Evolutionary conservation across 2,113 vertebrate species (phyloP), one percentile per base, ranked within the genome.

Genomic region (Xiphophorus couchianus): DNA sequence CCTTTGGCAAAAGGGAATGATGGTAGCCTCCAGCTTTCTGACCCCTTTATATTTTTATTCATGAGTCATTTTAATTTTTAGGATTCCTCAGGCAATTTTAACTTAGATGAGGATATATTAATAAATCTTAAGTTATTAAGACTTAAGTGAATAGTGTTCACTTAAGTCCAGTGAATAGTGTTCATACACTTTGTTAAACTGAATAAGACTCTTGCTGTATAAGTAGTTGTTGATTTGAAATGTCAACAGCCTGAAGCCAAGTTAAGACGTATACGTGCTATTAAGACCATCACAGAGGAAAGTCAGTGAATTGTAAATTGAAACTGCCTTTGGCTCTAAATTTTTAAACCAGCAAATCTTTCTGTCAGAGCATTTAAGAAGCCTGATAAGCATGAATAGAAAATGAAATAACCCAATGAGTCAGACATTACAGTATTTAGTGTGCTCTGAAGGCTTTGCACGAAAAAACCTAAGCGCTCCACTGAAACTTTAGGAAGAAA

Each of bases 171-270:
- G 70, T 77, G 58, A 84, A 31, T 17, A 17, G 8, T 14, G 29
- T 19, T 30, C 42, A 19, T 12, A 28, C 4, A 35, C 30, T 69
- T 61, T 37, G 8, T 17, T 15, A 75, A 73, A 51, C 60, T 62
- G 13, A 60, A 51, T 44, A 12, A 37, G 78, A 13, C 13, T 2
- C 0, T 33, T 22, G 15, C 69, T 61, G 62, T 19, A 73, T 63
- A 30, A 54, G 19, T 69, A 13, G 25, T 71, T 75, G 69, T 66
- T 78, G 70, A 77, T 87, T 69, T 73, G 64, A 86, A 89, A 86
- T 76, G 70, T 82, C 82, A 82, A 74, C 39, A 62, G 84, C 80
- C 81, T 62, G 27, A 62, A 91, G 79, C 73, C 9, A 82, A 81
- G 48, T 82, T 63, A 78, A 86, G 74, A 86, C 37, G 76, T 77